Conservation (phyloP, 2,888 invertebrate species). For the Syrphus vitripennis region DNA sequence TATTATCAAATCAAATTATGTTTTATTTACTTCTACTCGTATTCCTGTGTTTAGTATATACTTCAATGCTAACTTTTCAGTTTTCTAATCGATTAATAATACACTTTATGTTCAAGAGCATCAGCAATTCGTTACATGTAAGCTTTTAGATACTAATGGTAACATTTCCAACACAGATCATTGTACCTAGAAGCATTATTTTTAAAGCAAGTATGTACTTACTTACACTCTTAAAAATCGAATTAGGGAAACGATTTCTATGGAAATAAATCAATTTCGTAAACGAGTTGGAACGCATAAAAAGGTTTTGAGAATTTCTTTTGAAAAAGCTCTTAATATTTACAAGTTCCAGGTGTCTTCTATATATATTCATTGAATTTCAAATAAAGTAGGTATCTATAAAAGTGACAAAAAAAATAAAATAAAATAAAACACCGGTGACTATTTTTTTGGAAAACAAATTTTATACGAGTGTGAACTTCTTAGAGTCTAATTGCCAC, state of each 20-base stretch:
- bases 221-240: not conserved
- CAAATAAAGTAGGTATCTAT: not conserved
- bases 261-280: not conserved
- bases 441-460: not conserved
- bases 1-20: not conserved
- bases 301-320: not conserved
- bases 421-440: not conserved
- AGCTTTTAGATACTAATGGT: not conserved
- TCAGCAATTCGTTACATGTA: not conserved
- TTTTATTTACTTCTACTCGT: not conserved
- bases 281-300: too few relatives aligned
- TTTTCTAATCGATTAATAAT: not conserved
- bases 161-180: not conserved
- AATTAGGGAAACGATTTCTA: not conserved
- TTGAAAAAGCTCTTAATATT: not conserved
- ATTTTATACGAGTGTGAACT: too few relatives aligned
- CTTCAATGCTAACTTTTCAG: not conserved
- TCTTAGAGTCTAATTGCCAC: too few relatives aligned
- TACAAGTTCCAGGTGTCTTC: not conserved
- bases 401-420: too few relatives aligned
- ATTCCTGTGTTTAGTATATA: not conserved
- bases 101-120: not conserved
- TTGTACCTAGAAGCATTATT: not conserved
- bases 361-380: not conserved
- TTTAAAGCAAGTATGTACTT: not conserved